A percentile compares a stretch with the other conserved stretches of the same genome.
Conservation (phyloP, 2,888 invertebrate species). For the Cancer borealis region DNA sequence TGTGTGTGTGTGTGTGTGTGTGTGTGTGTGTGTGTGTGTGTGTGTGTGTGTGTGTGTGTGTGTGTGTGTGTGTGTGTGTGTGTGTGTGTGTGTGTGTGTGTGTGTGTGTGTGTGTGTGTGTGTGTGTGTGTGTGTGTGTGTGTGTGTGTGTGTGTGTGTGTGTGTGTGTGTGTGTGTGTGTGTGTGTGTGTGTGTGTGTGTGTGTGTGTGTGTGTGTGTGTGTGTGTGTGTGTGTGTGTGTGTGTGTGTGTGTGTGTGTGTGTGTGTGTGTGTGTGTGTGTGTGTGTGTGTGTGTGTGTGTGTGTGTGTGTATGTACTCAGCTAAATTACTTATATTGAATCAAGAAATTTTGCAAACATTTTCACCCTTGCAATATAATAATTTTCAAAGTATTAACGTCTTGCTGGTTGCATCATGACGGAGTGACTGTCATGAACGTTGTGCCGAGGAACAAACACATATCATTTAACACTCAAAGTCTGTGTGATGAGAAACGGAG, state of each 20-base stretch:
- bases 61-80: background rate
- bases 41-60: too few relatives aligned
- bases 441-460: background rate
- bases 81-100: background rate
- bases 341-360: background rate
- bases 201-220: background rate
- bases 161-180: too few relatives aligned
- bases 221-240: too few relatives aligned
- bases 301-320: background rate
- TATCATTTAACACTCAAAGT: background rate
- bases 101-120: background rate
- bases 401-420: background rate
- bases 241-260: too few relatives aligned
- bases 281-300: background rate
- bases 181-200: background rate
- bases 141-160: too few relatives aligned
- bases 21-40: too few relatives aligned
- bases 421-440: background rate
- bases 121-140: too few relatives aligned
- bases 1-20: too few relatives aligned
- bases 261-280: too few relatives aligned
- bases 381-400: background rate
- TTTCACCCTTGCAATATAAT: background rate
- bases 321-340: background rate
- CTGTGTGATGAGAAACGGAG: background rate